Evolutionary conservation across 2,113 vertebrate genomes (phyloP).

Genomic region (Chaenogobius annularis): DNA sequence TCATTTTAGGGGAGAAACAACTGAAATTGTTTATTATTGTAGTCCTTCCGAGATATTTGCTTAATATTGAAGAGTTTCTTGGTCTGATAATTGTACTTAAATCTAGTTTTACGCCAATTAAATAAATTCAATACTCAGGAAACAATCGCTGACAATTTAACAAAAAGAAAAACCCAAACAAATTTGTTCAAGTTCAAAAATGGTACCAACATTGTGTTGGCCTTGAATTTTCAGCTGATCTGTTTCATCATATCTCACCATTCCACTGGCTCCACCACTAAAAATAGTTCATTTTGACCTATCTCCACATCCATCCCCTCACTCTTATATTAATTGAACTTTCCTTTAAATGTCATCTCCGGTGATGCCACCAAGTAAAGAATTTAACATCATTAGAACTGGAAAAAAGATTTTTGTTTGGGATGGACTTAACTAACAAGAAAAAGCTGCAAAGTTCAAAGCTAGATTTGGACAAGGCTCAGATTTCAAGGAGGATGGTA

Average conservation of each 20-base stretch:
- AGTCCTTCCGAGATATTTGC: too few species aligned
- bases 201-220: too few species aligned
- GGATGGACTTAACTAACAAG: not conserved
- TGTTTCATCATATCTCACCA: not conserved
- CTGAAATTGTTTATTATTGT: too few species aligned
- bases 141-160: too few species aligned
- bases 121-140: too few species aligned
- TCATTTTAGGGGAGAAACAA: too few species aligned
- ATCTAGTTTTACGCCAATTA: too few species aligned
- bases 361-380: not conserved
- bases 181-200: too few species aligned
- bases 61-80: too few species aligned
- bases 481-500: slow-evolving; percentile 18
- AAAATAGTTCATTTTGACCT: slow-evolving; percentile 5
- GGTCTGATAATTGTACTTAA: too few species aligned
- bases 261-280: slow-evolving; percentile 3
- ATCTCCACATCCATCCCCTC: not conserved
- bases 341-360: not conserved
- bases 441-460: slow-evolving; percentile 11
- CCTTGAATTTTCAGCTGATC: too few species aligned
- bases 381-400: not conserved
- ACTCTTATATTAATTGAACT: not conserved
- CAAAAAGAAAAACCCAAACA: too few species aligned
- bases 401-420: not conserved
- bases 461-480: not conserved